Percentiles rank a stretch among this genome's conserved stretches.
phyloP scores from a whole-genome alignment of 2,888 invertebrate species.

The Watsonalla binaria region DNA sequence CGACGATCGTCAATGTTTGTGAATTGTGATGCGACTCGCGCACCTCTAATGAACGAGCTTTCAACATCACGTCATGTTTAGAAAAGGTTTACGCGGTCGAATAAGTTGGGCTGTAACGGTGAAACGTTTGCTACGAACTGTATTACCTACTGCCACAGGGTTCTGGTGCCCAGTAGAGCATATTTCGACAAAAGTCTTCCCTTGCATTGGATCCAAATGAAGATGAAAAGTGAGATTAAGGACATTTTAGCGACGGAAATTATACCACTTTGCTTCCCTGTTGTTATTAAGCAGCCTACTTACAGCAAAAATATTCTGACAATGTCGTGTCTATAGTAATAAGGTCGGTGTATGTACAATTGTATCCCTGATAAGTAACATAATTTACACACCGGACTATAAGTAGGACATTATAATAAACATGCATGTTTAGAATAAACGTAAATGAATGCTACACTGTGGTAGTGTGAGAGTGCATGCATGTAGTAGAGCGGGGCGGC shows the following conservation, averaged over 20 bases:
- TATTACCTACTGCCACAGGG: not conserved
- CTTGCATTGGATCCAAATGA: no score
- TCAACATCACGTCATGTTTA: slow-evolving; percentile 10
- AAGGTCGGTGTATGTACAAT: no score
- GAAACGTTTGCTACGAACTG: not conserved
- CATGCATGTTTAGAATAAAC: not conserved
- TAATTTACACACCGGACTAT: no score
- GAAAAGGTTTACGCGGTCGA: not conserved
- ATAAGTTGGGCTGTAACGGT: not conserved
- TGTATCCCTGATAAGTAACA: no score
- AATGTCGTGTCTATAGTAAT: no score
- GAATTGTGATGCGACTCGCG: slow-evolving; percentile 44
- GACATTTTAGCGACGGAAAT: no score
- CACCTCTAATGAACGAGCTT: slow-evolving; percentile 38
- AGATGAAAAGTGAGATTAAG: no score
- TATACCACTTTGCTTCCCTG: no score
- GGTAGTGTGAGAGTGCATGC: slow-evolving; percentile 45
- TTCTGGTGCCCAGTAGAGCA: not conserved
- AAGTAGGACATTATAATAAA: no score
- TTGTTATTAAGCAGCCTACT: no score
- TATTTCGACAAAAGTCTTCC: not conserved
- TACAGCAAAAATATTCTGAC: no score
- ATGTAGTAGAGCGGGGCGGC: slow-evolving; percentile 22
- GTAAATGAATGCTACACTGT: slow-evolving; percentile 27
- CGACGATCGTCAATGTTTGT: slow-evolving; percentile 39